phyloP scores from a whole-genome alignment of 2,888 invertebrate genomes.

The Xestia c-nigrum region DNA sequence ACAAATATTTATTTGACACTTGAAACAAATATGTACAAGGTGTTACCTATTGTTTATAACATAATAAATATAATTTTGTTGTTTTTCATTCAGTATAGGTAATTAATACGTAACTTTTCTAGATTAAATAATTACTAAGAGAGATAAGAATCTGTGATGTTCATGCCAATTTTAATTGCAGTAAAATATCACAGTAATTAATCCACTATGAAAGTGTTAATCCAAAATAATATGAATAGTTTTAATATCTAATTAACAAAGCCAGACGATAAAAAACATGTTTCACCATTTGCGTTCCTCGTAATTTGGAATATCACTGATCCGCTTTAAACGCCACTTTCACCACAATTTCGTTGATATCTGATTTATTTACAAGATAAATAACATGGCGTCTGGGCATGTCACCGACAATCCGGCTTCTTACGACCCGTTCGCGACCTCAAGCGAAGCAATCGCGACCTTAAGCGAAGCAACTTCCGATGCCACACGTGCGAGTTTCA shows the following conservation, averaged over 20 bases:
- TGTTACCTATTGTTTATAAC: background rate
- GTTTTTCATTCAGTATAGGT: background rate
- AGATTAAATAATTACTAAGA: background rate
- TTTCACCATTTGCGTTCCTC: constrained; percentile 26
- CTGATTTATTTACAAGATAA: constrained; percentile 23
- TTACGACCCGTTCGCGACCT: background rate
- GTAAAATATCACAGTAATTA: constrained; percentile 5
- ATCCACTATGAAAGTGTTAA: constrained; percentile 9
- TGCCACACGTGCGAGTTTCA: background rate
- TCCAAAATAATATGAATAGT: constrained; percentile 17
- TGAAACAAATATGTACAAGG: background rate
- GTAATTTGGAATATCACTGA: constrained; percentile 53
- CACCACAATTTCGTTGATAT: constrained; percentile 44
- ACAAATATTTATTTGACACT: constrained; percentile 9
- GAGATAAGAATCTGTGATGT: background rate
- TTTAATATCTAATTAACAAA: constrained; percentile 17
- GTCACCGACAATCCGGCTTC: constrained; percentile 12
- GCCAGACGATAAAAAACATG: constrained; percentile 48
- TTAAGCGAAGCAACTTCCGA: background rate
- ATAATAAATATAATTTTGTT: background rate
- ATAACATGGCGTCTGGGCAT: constrained; percentile 17
- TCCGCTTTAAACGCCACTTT: constrained; percentile 48
- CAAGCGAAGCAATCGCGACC: background rate
- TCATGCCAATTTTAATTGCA: background rate
- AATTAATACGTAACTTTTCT: background rate